Evolutionary conservation across 2,888 invertebrate genomes (phyloP).

Genomic region (Thera britannica): DNA sequence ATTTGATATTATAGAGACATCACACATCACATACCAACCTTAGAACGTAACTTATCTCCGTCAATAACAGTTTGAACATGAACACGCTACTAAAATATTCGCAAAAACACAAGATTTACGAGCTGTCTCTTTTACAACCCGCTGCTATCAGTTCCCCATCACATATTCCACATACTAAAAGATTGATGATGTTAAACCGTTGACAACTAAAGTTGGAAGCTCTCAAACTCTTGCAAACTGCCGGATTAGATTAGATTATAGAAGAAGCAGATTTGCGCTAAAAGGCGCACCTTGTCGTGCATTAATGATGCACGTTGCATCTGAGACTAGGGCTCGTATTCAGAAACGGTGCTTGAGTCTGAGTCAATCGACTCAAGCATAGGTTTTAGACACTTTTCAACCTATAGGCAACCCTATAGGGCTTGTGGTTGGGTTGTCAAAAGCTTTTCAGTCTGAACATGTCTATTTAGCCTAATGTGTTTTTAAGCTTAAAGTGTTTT

Average conservation of each 20-base stretch:
- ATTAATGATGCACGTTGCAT: slow-evolving; percentile 1
- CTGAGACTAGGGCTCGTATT: not conserved
- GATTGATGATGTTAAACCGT: slow-evolving; percentile 13
- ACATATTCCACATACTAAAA: slow-evolving; percentile 16
- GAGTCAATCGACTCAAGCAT: too few species aligned
- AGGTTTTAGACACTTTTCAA: too few species aligned
- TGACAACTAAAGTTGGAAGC: slow-evolving; percentile 15
- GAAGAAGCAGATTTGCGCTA: not conserved
- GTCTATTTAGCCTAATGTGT: not conserved
- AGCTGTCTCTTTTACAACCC: slow-evolving; percentile 12
- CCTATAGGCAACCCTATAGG: not conserved
- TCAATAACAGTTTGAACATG: slow-evolving; percentile 1
- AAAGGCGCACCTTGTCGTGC: not conserved
- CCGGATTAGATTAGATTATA: slow-evolving; percentile 8
- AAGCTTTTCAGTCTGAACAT: slow-evolving; percentile 1
- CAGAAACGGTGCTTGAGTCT: too few species aligned
- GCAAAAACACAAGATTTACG: slow-evolving; percentile 10
- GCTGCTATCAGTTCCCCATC: slow-evolving; percentile 11
- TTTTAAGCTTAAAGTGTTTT: not conserved
- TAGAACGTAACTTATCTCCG: not conserved
- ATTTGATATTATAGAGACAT: too few species aligned
- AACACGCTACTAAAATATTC: slow-evolving; percentile 1
- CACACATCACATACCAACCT: not conserved
- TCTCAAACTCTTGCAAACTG: slow-evolving; percentile 3
- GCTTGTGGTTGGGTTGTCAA: slow-evolving; percentile 7